Conservation (phyloP, 2,797 vertebrate species). For the Thripadectes ignobilis region DNA sequence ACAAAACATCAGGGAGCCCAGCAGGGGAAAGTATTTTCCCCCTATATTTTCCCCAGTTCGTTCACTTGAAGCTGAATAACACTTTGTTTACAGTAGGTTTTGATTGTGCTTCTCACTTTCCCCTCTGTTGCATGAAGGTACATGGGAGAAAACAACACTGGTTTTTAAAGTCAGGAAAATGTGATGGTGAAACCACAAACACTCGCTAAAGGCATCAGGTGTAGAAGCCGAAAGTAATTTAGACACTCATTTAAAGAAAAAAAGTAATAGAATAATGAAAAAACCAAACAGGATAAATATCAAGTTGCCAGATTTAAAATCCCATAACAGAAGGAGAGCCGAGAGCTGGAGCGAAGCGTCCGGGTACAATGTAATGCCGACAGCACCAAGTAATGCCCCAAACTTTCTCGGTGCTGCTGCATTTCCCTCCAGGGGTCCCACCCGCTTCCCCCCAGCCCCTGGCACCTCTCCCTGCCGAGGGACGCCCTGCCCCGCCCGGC, state of each 20-base stretch:
- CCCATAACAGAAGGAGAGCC: not conserved
- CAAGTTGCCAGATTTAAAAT: not conserved
- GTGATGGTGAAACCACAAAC: constrained; percentile 4
- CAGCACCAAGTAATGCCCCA: not conserved
- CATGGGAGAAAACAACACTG: not conserved
- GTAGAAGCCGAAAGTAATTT: not conserved
- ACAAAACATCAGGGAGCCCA: not conserved
- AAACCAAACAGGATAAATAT: not conserved
- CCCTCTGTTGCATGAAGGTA: not conserved
- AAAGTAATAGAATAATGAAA: not conserved
- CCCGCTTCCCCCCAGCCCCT: rapidly evolving
- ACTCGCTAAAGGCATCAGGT: not conserved
- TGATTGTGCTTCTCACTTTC: not conserved
- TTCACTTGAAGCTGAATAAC: not conserved
- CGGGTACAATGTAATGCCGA: rapidly evolving
- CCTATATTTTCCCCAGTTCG: not conserved
- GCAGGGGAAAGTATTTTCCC: not conserved
- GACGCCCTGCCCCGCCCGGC: not conserved
- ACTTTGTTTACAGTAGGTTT: not conserved
- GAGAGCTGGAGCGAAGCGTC: not conserved
- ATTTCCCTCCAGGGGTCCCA: not conserved
- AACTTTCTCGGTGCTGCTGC: not conserved
- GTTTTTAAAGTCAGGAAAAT: constrained; percentile 26
- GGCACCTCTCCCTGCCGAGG: not conserved
- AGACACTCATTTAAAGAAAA: not conserved